Percentiles rank a stretch among this genome's conserved stretches.
Evolutionary conservation across 2,113 vertebrate genomes (phyloP).

Genomic region (Stictonetta naevosa): DNA sequence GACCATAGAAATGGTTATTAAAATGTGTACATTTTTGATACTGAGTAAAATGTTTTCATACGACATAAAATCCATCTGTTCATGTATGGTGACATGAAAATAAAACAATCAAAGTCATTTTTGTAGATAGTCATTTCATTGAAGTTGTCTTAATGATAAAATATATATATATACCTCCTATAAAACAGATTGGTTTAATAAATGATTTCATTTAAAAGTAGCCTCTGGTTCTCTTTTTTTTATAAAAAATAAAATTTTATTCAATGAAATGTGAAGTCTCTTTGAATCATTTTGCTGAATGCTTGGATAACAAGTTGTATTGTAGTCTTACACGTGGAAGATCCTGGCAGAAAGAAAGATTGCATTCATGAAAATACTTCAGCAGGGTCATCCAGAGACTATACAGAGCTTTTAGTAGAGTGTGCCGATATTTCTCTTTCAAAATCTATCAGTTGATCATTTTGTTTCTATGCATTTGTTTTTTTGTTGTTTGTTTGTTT

Average conservation of each 20-base stretch:
- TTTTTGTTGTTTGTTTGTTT: too few species aligned
- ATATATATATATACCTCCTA: slow-evolving; percentile 71
- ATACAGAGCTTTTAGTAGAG: background rate
- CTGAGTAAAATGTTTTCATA: slow-evolving; percentile 74
- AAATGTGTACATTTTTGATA: slow-evolving; percentile 76
- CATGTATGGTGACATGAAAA: slow-evolving; percentile 71
- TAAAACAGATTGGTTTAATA: slow-evolving; percentile 77
- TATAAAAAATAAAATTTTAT: slow-evolving; percentile 73
- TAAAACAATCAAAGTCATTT: slow-evolving; percentile 75
- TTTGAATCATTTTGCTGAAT: slow-evolving; percentile 40
- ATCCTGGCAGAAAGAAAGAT: background rate
- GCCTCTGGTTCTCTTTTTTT: slow-evolving; percentile 77
- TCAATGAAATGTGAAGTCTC: slow-evolving; percentile 67
- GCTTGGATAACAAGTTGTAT: background rate
- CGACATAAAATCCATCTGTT: slow-evolving; percentile 69
- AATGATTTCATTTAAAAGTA: slow-evolving; percentile 77
- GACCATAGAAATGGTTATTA: slow-evolving; percentile 67
- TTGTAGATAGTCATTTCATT: slow-evolving; percentile 81
- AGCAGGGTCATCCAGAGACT: background rate
- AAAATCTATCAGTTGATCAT: background rate
- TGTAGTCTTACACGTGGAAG: background rate
- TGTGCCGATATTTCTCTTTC: background rate
- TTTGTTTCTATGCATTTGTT: background rate
- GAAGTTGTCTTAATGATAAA: slow-evolving; percentile 72
- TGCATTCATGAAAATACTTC: background rate